These are phyloP conservation scores for Drosophila emarginata DNA, from an alignment of 2,888 invertebrate species.

Conservation along the genomic window DNA sequence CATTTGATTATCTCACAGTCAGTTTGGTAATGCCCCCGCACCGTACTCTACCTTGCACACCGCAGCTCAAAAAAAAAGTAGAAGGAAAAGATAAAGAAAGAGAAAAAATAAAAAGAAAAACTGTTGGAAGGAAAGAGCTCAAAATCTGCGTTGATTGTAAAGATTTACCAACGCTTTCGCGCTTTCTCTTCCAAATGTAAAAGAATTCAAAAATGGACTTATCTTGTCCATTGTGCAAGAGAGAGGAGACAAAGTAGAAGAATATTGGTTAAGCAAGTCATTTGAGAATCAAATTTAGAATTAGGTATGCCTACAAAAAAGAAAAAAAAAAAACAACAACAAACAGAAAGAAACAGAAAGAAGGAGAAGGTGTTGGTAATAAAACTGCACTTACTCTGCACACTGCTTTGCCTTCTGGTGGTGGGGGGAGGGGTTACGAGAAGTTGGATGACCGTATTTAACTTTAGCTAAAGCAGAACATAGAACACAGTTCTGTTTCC, in stretches of 20 bases:
- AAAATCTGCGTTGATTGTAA: slow-evolving; percentile 62
- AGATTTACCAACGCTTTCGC: slow-evolving; percentile 51
- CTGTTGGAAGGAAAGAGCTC: slow-evolving; percentile 20
- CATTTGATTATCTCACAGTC: slow-evolving; percentile 80
- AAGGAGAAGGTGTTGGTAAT: neutral
- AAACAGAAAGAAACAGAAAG: too few relatives aligned
- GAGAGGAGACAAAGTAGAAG: neutral
- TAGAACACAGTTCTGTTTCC: neutral
- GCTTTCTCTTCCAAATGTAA: slow-evolving; percentile 4
- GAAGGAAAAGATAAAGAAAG: slow-evolving; percentile 10
- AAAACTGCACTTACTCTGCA: slow-evolving; percentile 8
- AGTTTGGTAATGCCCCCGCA: slow-evolving; percentile 59
- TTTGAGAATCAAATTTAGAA: neutral
- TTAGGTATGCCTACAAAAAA: neutral
- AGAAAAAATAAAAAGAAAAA: slow-evolving; percentile 18
- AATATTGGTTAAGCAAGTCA: slow-evolving; percentile 6
- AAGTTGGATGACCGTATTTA: neutral
- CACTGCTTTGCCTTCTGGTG: neutral
- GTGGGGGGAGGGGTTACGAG: neutral
- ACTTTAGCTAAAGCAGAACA: neutral
- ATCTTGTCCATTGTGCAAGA: slow-evolving; percentile 53
- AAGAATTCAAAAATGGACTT: slow-evolving; percentile 51
- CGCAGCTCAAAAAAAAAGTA: neutral
- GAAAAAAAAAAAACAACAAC: too few relatives aligned
- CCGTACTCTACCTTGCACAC: slow-evolving; percentile 19